Conservation (phyloP, 2,113 vertebrate genomes). For the Hemibagrus wyckioides region DNA sequence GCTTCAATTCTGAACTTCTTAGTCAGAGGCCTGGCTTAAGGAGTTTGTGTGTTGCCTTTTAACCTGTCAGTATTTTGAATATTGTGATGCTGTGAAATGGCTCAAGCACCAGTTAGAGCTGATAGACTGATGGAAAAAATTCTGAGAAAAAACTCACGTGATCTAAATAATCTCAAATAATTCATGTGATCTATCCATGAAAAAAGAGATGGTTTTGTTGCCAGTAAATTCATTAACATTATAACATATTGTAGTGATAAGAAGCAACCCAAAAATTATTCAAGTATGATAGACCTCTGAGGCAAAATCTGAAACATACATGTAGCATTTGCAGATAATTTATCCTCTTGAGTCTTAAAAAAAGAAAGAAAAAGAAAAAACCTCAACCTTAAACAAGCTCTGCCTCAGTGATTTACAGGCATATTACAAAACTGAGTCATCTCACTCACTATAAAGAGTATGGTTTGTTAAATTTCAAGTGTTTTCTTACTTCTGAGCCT, state of each 20-base stretch:
- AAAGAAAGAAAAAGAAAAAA: neutral
- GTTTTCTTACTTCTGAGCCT: neutral
- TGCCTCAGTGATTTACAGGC: neutral
- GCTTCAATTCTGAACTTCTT: neutral
- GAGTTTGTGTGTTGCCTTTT: neutral
- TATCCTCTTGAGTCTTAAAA: neutral
- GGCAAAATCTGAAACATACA: neutral
- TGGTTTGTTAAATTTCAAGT: neutral
- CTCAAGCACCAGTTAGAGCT: neutral
- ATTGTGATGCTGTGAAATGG: neutral
- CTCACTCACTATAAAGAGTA: neutral
- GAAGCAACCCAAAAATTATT: neutral
- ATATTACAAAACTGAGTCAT: neutral
- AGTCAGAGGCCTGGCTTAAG: neutral
- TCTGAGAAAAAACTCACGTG: neutral
- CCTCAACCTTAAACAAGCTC: neutral
- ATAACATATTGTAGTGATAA: neutral
- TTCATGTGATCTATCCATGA: neutral
- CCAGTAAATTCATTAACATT: neutral
- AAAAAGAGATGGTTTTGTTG: neutral
- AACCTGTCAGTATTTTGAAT: slow-evolving; percentile 14
- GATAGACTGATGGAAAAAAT: neutral
- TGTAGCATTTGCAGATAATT: neutral
- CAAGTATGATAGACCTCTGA: neutral
- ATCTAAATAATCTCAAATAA: neutral